A percentile compares a stretch with the other conserved stretches of the same genome.
phyloP scores from a whole-genome alignment of 2,888 invertebrate species.

The Drosophila merina region DNA sequence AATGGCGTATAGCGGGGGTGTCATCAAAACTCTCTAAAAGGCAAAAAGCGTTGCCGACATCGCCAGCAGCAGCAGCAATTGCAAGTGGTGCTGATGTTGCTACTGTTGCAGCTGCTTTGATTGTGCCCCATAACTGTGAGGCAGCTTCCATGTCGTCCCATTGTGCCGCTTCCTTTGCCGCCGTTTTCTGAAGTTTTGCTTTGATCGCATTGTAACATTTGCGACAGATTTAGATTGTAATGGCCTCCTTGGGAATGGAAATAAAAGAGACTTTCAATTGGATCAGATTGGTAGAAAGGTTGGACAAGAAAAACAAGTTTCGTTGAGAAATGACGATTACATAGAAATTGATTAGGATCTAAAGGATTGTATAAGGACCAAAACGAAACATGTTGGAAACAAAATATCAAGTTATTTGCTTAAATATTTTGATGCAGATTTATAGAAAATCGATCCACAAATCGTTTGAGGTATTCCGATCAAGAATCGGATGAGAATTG shows the following conservation, averaged over 20 bases:
- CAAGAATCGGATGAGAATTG: not conserved
- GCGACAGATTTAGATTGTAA: constrained; percentile 58
- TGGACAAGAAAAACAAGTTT: not conserved
- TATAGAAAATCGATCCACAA: too few relatives aligned
- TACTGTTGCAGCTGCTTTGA: constrained; percentile 41
- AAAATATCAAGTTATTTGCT: too few relatives aligned
- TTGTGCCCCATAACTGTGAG: constrained; percentile 63
- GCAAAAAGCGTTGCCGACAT: constrained; percentile 10
- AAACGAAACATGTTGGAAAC: too few relatives aligned
- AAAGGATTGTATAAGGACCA: not conserved
- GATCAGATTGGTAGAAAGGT: constrained; percentile 9
- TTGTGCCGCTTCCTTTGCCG: constrained; percentile 25
- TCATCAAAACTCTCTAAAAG: constrained; percentile 50
- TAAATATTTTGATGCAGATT: too few relatives aligned
- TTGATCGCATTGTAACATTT: constrained; percentile 47
- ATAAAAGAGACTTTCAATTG: constrained; percentile 10
- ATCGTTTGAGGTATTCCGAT: not conserved
- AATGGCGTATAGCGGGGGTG: constrained; percentile 42
- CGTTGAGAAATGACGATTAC: constrained; percentile 7
- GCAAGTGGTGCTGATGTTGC: constrained; percentile 5
- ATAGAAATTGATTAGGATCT: not conserved
- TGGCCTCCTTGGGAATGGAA: constrained; percentile 26
- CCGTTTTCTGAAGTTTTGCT: constrained; percentile 29
- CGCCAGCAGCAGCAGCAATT: constrained; percentile 16
- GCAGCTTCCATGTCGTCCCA: constrained; percentile 41